Conservation (phyloP, 1,140 invertebrate species). For the Hetaerina americana region DNA sequence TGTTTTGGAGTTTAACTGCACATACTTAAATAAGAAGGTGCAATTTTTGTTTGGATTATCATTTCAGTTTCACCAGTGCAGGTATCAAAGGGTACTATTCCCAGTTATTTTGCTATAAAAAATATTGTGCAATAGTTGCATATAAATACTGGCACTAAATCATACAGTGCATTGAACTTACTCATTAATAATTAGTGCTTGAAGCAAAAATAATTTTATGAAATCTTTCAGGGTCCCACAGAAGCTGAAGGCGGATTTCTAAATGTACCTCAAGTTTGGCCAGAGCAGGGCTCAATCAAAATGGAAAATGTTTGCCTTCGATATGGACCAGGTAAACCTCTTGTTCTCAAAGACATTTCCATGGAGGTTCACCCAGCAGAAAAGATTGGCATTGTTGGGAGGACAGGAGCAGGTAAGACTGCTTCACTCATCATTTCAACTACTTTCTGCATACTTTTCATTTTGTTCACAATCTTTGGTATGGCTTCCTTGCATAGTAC, state of each 20-base stretch:
- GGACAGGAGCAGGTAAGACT: conserved; percentile 35
- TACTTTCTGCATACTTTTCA: conserved; percentile 1
- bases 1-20: no score
- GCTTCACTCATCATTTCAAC: conserved; percentile 32
- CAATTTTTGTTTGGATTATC: no score
- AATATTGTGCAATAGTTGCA: no score
- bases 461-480: not conserved
- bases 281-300: conserved; percentile 30
- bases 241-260: not conserved
- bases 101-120: no score
- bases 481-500: not conserved
- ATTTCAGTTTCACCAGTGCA: no score
- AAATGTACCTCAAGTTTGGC: conserved; percentile 14
- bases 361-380: not conserved
- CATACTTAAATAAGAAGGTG: no score
- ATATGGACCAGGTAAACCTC: conserved; percentile 26
- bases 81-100: no score
- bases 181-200: no score
- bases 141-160: no score
- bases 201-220: no score
- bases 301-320: conserved; percentile 35
- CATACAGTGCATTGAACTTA: no score
- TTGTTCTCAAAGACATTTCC: not conserved
- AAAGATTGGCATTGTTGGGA: conserved; percentile 37
- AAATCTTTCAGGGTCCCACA: not conserved